A percentile compares a stretch with the other conserved stretches of the same genome.
Conservation (phyloP, 1,140 invertebrate species). For the Grapholita molesta region DNA sequence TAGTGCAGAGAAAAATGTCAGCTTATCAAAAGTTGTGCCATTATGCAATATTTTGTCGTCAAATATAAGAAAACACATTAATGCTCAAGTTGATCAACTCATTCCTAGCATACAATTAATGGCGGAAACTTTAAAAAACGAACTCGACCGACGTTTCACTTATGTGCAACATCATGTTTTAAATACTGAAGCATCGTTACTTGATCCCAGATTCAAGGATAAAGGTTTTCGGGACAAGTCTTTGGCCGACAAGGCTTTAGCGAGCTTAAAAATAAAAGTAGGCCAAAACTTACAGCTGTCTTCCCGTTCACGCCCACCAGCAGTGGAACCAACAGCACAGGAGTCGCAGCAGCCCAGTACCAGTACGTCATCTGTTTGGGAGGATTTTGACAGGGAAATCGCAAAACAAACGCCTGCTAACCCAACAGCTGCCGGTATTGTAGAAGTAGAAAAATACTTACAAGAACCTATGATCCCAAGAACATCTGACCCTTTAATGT, state of each 20-base stretch:
- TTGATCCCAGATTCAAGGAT: slow-evolving; percentile 40
- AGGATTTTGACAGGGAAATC: slow-evolving; percentile 8
- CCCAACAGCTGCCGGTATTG: slow-evolving; percentile 16
- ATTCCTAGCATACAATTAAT: neutral
- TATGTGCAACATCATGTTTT: neutral
- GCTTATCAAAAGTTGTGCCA: neutral
- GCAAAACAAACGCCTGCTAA: slow-evolving; percentile 14
- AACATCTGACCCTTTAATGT: slow-evolving; percentile 19
- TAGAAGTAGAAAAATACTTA: slow-evolving; percentile 25
- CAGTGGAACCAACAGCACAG: neutral
- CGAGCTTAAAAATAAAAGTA: slow-evolving; percentile 21
- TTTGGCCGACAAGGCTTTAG: slow-evolving; percentile 20
- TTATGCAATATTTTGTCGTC: neutral
- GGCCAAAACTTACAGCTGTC: slow-evolving; percentile 12
- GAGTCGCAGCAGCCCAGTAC: neutral
- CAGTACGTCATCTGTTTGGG: neutral
- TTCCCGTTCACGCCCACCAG: neutral
- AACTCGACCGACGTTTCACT: neutral
- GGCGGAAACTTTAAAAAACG: neutral
- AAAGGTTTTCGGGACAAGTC: slow-evolving; percentile 27
- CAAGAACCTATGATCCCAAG: slow-evolving; percentile 12
- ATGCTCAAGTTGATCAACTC: neutral
- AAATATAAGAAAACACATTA: neutral
- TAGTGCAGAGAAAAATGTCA: neutral
- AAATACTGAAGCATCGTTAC: slow-evolving; percentile 17